phyloP scores from a whole-genome alignment of 1,140 invertebrate genomes.

The Drosophila parabipectinata region DNA sequence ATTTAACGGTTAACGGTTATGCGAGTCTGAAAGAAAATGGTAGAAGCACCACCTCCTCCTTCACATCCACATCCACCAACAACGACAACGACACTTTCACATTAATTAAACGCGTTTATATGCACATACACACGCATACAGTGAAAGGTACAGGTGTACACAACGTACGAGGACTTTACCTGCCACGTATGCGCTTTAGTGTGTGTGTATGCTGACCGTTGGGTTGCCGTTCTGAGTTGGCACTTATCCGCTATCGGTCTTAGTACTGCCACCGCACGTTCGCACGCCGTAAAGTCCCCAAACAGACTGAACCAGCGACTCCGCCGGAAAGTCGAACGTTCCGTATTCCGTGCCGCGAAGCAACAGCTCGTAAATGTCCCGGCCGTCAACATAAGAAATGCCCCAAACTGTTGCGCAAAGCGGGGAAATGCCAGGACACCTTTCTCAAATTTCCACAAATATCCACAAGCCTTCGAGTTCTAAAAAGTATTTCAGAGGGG shows the following conservation, averaged over 20 bases:
- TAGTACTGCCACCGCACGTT: slow-evolving; percentile 51
- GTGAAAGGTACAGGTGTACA: slow-evolving; percentile 22
- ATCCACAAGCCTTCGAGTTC: slow-evolving; percentile 20
- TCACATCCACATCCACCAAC: slow-evolving; percentile 23
- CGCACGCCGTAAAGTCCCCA: slow-evolving; percentile 75
- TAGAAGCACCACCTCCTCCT: not conserved
- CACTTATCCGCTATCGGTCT: not conserved
- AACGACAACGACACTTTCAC: slow-evolving; percentile 63
- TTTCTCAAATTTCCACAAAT: not conserved
- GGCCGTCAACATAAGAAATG: slow-evolving; percentile 54
- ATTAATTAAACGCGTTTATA: slow-evolving; percentile 80
- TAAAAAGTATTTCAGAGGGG: slow-evolving; percentile 39
- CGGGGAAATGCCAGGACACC: slow-evolving; percentile 18
- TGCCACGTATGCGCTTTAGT: slow-evolving; percentile 8
- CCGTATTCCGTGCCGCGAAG: slow-evolving; percentile 52
- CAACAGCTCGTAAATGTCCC: slow-evolving; percentile 74
- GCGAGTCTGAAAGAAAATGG: slow-evolving; percentile 26
- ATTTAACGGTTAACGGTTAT: slow-evolving; percentile 51
- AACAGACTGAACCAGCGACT: slow-evolving; percentile 70
- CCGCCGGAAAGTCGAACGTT: slow-evolving; percentile 40
- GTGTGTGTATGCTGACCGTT: slow-evolving; percentile 47
- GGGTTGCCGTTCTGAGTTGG: slow-evolving; percentile 37
- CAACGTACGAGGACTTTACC: slow-evolving; percentile 37
- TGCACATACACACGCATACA: slow-evolving; percentile 37
- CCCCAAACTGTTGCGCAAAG: slow-evolving; percentile 77